Evolutionary conservation across 1,140 invertebrate species (phyloP).

Genomic region (Tetragnatha versicolor): DNA sequence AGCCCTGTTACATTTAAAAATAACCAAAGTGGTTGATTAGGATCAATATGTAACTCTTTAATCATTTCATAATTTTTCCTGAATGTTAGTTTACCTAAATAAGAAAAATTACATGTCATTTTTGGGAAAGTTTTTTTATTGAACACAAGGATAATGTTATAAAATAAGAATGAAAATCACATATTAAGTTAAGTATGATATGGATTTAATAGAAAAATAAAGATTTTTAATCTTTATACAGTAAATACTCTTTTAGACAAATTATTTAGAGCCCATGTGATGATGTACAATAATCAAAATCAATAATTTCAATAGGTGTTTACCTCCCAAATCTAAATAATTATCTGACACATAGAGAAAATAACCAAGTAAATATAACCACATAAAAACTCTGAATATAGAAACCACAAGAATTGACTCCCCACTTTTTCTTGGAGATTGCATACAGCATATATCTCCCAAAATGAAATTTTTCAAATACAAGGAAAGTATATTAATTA

Average conservation of each 20-base stretch:
- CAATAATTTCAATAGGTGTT: too few relatives aligned
- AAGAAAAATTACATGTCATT: background rate
- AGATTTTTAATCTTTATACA: background rate
- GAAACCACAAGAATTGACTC: too few relatives aligned
- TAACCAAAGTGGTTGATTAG: slow-evolving; percentile 25
- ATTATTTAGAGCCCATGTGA: background rate
- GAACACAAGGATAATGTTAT: background rate
- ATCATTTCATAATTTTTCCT: slow-evolving; percentile 2
- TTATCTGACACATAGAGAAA: too few relatives aligned
- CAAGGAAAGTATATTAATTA: too few relatives aligned
- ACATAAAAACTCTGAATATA: too few relatives aligned
- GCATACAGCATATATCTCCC: too few relatives aligned
- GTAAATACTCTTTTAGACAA: background rate
- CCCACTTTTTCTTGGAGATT: too few relatives aligned
- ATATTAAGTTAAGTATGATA: background rate
- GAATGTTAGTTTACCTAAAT: slow-evolving; percentile 19
- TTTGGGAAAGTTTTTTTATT: background rate
- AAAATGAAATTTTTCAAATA: too few relatives aligned
- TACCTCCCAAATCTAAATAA: too few relatives aligned
- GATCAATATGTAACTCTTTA: slow-evolving; percentile 22
- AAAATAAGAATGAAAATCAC: background rate
- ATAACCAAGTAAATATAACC: too few relatives aligned
- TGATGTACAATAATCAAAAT: too few relatives aligned
- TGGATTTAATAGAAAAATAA: background rate
- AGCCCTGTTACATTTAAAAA: slow-evolving; percentile 26